phyloP scores from a whole-genome alignment of 1,140 invertebrate genomes.

The Calliphora vicina region DNA sequence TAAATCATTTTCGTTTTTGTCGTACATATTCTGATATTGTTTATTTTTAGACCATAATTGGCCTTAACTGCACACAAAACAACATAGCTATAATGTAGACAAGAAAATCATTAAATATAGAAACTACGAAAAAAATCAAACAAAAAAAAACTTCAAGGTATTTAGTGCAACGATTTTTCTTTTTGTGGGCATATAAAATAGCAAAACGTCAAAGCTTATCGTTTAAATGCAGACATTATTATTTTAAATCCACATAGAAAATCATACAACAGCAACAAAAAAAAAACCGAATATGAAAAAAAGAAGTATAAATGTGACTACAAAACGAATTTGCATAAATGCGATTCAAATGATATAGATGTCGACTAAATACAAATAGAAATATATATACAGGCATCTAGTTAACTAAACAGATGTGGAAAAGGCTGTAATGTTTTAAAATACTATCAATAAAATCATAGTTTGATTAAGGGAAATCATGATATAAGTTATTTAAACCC shows the following conservation, averaged over 20 bases:
- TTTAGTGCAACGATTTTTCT: not conserved
- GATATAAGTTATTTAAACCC: too few species aligned
- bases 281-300: not conserved
- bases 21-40: not conserved
- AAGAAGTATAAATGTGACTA: not conserved
- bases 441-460: too few species aligned
- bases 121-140: too few species aligned
- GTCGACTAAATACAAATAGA: not conserved
- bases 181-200: not conserved
- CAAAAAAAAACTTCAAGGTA: conserved; percentile 1
- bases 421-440: too few species aligned
- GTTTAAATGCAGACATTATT: conserved; percentile 13
- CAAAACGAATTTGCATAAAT: not conserved
- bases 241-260: not conserved
- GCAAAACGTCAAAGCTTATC: conserved; percentile 13
- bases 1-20: not conserved
- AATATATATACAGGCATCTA: too few species aligned
- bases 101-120: not conserved
- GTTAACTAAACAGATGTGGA: too few species aligned
- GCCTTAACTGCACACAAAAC: not conserved
- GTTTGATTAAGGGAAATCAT: too few species aligned
- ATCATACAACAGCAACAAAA: not conserved
- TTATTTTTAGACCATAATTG: not conserved
- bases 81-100: not conserved
- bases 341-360: conserved; percentile 5